These are phyloP conservation scores for Philopotamus ludificatus DNA, from an alignment of 1,140 invertebrate genomes.

Conservation along the genomic window DNA sequence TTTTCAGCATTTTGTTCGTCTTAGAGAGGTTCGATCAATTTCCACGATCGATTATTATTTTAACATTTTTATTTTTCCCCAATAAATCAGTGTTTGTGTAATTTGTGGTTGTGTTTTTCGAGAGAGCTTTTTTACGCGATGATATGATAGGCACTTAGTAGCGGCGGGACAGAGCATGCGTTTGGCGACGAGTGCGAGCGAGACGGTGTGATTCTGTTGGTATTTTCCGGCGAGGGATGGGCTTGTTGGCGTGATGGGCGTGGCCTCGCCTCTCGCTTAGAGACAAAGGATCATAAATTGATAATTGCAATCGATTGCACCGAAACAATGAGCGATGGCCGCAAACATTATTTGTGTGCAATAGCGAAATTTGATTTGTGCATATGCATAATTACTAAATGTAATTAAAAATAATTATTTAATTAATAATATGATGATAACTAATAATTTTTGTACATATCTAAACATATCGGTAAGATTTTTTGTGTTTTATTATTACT, in stretches of 20 bases:
- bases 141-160: neutral
- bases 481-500: no score
- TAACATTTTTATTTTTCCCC: neutral
- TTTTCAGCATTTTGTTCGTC: no score
- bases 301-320: no score
- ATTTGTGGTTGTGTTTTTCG: neutral
- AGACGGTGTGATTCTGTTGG: neutral
- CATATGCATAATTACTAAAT: no score
- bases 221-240: neutral
- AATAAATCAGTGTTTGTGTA: neutral
- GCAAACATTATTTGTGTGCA: no score
- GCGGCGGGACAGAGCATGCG: neutral
- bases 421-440: no score
- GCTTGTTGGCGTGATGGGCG: slow-evolving; percentile 1
- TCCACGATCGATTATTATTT: neutral
- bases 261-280: neutral
- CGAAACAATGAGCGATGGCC: no score
- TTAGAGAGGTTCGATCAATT: no score
- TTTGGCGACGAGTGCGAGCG: neutral
- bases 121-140: neutral
- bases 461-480: no score
- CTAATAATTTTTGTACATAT: no score
- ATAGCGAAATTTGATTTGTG: no score
- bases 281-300: neutral
- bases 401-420: no score